Evolutionary conservation across 2,888 invertebrate genomes (phyloP), one percentile per base, ranked within the genome.

Genomic region (Branchellion lobata): DNA sequence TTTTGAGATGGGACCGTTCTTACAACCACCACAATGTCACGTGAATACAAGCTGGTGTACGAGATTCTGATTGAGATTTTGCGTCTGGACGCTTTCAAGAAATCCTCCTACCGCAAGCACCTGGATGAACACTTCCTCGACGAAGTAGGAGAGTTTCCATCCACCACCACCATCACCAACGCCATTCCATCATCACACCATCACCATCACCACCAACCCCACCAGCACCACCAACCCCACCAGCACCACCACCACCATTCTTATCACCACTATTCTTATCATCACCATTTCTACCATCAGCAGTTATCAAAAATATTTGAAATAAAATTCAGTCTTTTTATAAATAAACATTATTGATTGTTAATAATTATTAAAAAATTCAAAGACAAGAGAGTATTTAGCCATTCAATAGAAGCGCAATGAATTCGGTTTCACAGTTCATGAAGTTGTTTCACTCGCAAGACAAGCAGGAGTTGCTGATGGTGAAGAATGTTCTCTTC

Each of bases 351-450:
- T 14, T 24, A 18, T 3, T 24, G 3, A n/a, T n/a, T n/a, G n/a
- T n/a, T n/a, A n/a, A n/a, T n/a, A n/a, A n/a, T n/a, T n/a, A n/a
- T n/a, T n/a, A n/a, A n/a, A n/a, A n/a, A n/a, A n/a, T n/a, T n/a
- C n/a, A n/a, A n/a, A n/a, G n/a, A n/a, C n/a, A n/a, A n/a, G n/a
- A n/a, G n/a, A n/a, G n/a, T n/a, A n/a, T n/a, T n/a, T n/a, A n/a
- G n/a, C n/a, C n/a, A n/a, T n/a, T n/a, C n/a, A n/a, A n/a, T n/a
- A n/a, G n/a, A n/a, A n/a, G n/a, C n/a, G n/a, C n/a, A n/a, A n/a
- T n/a, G n/a, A n/a, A n/a, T n/a, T n/a, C n/a, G n/a, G n/a, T n/a
- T 65, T 0, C 31, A 1, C 34, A 77, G 77, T 61, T 77, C 34
- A 47, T 77, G 61, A 34, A 33, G 3, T 29, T 65, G 61, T 77